Evolutionary conservation across 2,797 vertebrate species (phyloP), one percentile per base, ranked within the genome.

Genomic region (Decapterus maruadsi): DNA sequence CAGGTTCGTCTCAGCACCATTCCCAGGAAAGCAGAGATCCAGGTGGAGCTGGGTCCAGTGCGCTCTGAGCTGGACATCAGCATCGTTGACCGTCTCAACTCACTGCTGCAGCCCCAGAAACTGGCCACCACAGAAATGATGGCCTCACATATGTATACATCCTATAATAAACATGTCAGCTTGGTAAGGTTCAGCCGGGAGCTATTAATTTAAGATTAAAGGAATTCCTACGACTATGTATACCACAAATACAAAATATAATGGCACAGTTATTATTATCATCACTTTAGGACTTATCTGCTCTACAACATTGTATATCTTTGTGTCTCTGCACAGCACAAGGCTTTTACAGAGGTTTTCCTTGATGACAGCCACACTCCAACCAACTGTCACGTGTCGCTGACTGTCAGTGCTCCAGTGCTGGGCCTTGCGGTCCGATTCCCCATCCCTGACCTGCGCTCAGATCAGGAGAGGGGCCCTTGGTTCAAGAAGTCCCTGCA

Each of bases 401-500:
- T 99, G 75, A 96, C 97, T 22, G 92, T 98, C 40, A 96, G 87
- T 31, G 96, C 97, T 0, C 97, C 98, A 1, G 66, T 95, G 4
- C 89, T 99, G 77, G 94, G 95, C 65, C 93, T 99, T 55, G 96
- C 95, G 4, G 92, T 99, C 73, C 97, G 97, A 26, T 99, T 99
- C 82, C 98, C 98, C 9, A 99, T 99, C 87, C 98, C 98, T 14
- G 98, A 99, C 86, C 95, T 99, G 46, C 96, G 98, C 19, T 98
- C 98, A 10, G 98, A 99, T 93, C 98, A 98, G 84, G 98, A 99
- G 89, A 93, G 98, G 80, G 98, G 98, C 54, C 97, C 98, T 0
- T 99, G 98, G 98, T 99, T 99, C 91, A 98, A 98, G 90, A 99
- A 99, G 90, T 99, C 98, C 0, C 95, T 99, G 81, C 98, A 99